A percentile compares a stretch with the other conserved stretches of the same genome.
Conservation (phyloP, 92 coral and sea anemone species). For the Paramuricea clavata region DNA sequence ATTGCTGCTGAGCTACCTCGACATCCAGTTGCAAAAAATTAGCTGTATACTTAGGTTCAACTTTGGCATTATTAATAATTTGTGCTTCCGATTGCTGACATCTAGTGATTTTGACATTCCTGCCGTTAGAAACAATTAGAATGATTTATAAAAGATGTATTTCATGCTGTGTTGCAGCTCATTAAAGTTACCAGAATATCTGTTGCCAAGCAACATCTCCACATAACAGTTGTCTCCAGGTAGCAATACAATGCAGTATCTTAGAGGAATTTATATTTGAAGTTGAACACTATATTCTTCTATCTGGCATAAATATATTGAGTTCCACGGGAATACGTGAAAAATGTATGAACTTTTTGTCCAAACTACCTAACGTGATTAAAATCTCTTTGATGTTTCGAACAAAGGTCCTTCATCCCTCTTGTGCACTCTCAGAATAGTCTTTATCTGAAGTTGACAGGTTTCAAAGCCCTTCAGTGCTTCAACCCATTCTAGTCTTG, state of each 20-base stretch:
- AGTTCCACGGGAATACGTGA: no score
- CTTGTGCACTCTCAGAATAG: no score
- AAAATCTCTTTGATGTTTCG: no score
- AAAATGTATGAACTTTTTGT: neutral
- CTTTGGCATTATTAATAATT: no score
- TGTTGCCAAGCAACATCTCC: neutral
- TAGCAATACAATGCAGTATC: neutral
- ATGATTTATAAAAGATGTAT: neutral
- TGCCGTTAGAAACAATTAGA: neutral
- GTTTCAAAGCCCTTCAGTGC: no score
- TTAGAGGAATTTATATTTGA: neutral
- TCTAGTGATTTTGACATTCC: neutral
- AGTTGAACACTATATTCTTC: neutral
- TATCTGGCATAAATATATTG: neutral
- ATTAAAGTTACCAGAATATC: neutral
- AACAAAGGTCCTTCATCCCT: no score
- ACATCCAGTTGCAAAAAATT: no score
- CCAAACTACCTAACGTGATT: neutral
- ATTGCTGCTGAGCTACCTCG: no score
- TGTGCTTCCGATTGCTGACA: no score
- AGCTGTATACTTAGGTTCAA: no score
- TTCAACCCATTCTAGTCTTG: no score
- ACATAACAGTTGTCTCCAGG: neutral
- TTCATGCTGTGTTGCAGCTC: neutral
- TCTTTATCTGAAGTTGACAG: no score